phyloP scores from a whole-genome alignment of 2,797 vertebrate species.

The Bucorvus abyssinicus region DNA sequence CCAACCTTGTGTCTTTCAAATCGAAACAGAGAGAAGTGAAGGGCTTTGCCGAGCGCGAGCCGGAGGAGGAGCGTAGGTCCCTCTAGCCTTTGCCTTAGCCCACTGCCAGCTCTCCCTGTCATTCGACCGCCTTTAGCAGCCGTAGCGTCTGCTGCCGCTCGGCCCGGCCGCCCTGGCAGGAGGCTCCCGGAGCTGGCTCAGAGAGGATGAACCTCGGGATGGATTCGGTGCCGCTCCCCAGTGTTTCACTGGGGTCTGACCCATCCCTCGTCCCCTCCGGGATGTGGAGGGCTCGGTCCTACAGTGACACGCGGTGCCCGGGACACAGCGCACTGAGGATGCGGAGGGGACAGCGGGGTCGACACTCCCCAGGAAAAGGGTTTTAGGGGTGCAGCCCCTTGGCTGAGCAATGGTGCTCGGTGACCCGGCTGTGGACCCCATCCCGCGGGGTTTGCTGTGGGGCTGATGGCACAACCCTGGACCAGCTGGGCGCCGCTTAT shows the following conservation, averaged over 20 bases:
- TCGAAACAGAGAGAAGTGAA: conserved; percentile 40
- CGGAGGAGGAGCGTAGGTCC: conserved; percentile 26
- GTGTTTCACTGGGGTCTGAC: neutral
- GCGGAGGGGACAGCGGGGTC: neutral
- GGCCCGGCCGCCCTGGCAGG: neutral
- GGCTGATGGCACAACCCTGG: neutral
- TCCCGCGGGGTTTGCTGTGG: fast-evolving
- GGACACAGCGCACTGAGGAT: neutral
- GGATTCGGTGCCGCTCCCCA: neutral
- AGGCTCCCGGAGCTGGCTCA: neutral
- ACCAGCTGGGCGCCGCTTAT: fast-evolving
- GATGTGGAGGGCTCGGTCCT: neutral
- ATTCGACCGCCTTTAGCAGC: neutral
- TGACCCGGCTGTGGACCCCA: neutral
- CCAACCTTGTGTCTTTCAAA: neutral
- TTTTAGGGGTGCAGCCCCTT: neutral
- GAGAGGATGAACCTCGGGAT: neutral
- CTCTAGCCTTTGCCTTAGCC: neutral
- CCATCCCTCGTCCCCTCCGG: neutral
- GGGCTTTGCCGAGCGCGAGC: neutral
- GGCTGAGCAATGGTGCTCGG: fast-evolving
- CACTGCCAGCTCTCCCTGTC: neutral
- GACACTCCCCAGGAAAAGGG: neutral
- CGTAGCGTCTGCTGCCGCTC: neutral
- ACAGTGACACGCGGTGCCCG: neutral